Evolutionary conservation across 2,797 vertebrate species (phyloP).

Genomic region (Hephaestus fuliginosus): DNA sequence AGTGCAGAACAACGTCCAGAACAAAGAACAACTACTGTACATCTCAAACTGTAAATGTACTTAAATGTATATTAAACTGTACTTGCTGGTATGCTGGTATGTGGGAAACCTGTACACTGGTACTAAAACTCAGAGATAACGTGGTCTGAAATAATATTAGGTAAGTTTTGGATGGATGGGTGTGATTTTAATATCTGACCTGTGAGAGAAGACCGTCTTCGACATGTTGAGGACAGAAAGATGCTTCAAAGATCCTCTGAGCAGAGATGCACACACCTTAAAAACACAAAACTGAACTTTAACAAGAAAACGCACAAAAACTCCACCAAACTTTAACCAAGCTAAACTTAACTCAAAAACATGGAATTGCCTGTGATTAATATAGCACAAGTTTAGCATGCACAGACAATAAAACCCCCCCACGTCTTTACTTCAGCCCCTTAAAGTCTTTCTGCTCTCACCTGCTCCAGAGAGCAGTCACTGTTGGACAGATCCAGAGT

Average conservation of each 20-base stretch:
- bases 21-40: neutral
- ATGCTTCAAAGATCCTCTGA: conserved; percentile 92
- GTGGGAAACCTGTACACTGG: neutral
- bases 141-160: neutral
- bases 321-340: neutral
- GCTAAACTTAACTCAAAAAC: neutral
- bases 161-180: neutral
- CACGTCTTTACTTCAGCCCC: neutral
- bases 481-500: conserved; percentile 94
- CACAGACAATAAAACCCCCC: neutral
- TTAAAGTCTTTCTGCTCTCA: conserved; percentile 57
- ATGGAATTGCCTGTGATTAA: no score
- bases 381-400: neutral
- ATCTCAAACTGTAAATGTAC: neutral
- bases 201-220: conserved; percentile 92
- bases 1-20: neutral
- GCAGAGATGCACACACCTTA: conserved; percentile 92
- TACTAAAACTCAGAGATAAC: neutral
- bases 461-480: conserved; percentile 94
- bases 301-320: neutral
- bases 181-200: conserved; percentile 78
- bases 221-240: conserved; percentile 93
- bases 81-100: neutral
- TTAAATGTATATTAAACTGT: neutral
- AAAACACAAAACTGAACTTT: neutral